Evolutionary conservation across 2,797 vertebrate genomes (phyloP).

Genomic region (Monodelphis domestica): DNA sequence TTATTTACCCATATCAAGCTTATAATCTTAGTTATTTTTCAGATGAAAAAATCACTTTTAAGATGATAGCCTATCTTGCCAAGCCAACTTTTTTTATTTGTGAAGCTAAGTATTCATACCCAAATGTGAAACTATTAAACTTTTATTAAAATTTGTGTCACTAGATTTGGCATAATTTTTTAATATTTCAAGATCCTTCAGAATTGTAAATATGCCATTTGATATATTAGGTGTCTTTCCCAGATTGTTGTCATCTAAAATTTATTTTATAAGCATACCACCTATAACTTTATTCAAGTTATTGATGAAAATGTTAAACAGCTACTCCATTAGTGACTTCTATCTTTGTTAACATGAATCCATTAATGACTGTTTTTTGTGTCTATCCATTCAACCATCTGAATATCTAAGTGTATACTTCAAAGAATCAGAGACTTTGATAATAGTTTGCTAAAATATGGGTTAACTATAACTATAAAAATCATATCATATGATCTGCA

Average conservation of each 20-base stretch:
- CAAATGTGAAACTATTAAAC: not conserved
- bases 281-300: not conserved
- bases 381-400: not conserved
- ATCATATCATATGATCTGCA: not conserved
- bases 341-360: too few species aligned
- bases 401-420: not conserved
- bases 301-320: not conserved
- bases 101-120: not conserved
- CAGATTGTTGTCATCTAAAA: not conserved
- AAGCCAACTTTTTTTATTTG: not conserved
- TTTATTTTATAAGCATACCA: not conserved
- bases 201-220: not conserved
- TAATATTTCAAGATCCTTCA: not conserved
- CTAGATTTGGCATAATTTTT: not conserved
- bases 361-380: not conserved
- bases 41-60: not conserved
- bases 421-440: not conserved
- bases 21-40: not conserved
- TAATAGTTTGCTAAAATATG: not conserved
- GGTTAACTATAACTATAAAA: not conserved
- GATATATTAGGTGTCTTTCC: not conserved
- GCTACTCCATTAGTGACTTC: not conserved
- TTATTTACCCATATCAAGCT: not conserved
- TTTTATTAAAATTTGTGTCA: not conserved
- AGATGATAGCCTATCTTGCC: not conserved